Base-by-base conservation (phyloP, 2,113 vertebrate species). In the Gasterosteus aculeatus region DNA sequence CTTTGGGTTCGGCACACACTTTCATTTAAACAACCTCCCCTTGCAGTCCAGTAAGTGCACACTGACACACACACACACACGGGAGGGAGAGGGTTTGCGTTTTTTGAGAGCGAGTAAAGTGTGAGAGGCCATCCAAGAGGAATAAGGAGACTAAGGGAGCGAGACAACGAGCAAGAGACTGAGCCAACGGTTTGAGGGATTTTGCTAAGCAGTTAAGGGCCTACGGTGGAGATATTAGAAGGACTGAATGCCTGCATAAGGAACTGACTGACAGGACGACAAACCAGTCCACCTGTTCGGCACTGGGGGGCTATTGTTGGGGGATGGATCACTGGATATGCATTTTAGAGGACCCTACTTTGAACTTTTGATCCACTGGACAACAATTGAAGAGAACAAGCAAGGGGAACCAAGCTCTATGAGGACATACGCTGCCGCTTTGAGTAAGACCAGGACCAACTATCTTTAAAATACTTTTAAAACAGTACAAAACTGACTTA, bases 1-100 rank as follows among this genome's bases (percentile, higher is more conserved):
- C 81, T 78, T 26, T 78, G 85, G 86, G 85, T 85, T 90, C 54
- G 77, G 80, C 85, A 83, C 88, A 83, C 79, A 90, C 81, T 85
- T 90, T 89, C 77, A 87, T 89, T 94, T 90, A 73, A 83, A 85
- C 78, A 84, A 77, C 87, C 89, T 84, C 72, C 87, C 69, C 31
- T 75, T 57, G 85, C 75, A 84, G 64, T 77, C 80, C 77, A 77
- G 65, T 9, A 53, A 78, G 67, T 58, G 72, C 81, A 82, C 75
- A 74, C 65, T 53, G 58, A 77, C 79, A 80, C 72, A 80, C 49
- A 67, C 26, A 33, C n/a, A 26, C 22, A 26, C 22, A 26, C 22
- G 22, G 80, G 74, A 83, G 80, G 51, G 65, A 79, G 65, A 77
- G 81, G 59, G 81, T 75, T 87, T 82, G 81, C 83, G 80, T 77